Evolutionary conservation across 2,113 vertebrate species (phyloP).

Genomic region (Ciconia maguari): DNA sequence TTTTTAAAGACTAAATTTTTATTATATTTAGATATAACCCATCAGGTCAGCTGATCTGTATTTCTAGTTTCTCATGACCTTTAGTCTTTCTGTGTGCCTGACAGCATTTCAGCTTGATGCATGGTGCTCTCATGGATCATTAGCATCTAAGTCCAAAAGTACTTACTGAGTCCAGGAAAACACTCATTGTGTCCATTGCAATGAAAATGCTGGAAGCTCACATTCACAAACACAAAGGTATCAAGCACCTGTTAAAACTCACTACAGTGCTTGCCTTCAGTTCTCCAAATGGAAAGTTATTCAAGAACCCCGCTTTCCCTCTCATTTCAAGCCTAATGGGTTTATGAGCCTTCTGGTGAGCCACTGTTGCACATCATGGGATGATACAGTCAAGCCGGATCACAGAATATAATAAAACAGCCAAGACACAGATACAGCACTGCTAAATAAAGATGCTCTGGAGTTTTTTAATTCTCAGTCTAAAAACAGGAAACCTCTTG

Average conservation of each 20-base stretch:
- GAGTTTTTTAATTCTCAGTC: background rate
- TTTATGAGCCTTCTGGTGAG: background rate
- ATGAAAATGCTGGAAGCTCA: background rate
- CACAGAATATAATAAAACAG: background rate
- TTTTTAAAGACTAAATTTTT: background rate
- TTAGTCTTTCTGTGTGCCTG: background rate
- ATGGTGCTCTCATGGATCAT: background rate
- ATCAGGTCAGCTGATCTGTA: background rate
- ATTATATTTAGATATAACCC: background rate
- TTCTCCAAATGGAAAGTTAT: background rate
- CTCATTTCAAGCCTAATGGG: background rate
- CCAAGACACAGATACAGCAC: fast-evolving
- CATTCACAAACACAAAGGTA: background rate
- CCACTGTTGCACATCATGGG: background rate
- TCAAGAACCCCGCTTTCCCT: background rate
- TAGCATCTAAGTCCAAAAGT: background rate
- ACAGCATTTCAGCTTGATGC: background rate
- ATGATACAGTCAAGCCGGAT: background rate
- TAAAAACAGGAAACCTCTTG: background rate
- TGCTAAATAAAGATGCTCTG: background rate
- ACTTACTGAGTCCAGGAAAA: background rate
- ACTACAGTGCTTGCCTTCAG: background rate
- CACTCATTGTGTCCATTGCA: background rate
- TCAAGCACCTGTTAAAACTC: background rate
- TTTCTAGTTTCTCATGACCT: background rate